phyloP scores from a whole-genome alignment of 2,888 invertebrate species.

The Punctoribates punctum region DNA sequence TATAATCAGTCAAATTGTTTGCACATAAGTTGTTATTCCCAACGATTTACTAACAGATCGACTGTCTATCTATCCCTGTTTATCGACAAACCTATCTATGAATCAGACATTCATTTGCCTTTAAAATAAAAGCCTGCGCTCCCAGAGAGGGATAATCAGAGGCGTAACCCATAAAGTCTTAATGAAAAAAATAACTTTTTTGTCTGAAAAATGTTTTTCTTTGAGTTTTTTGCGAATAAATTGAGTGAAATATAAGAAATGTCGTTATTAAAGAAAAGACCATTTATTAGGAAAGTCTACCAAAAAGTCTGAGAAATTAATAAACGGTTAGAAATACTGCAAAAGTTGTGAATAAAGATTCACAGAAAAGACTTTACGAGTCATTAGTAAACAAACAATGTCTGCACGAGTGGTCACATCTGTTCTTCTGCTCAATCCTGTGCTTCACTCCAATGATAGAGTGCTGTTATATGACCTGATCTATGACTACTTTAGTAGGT shows the following conservation, averaged over 20 bases:
- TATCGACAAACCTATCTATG: not conserved
- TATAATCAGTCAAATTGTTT: not conserved
- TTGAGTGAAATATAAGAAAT: too few relatives aligned
- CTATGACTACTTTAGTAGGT: not conserved
- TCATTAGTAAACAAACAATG: conserved; percentile 16
- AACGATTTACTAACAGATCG: not conserved
- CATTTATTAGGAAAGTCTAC: too few relatives aligned
- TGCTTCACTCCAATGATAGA: not conserved
- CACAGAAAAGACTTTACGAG: not conserved
- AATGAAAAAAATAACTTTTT: not conserved
- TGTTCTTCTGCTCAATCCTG: not conserved
- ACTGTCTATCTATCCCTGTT: not conserved
- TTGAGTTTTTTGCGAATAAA: too few relatives aligned
- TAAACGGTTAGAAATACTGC: not conserved
- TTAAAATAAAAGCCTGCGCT: not conserved
- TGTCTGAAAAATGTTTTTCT: too few relatives aligned
- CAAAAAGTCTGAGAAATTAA: not conserved
- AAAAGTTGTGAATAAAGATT: not conserved
- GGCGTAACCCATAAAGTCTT: conserved; percentile 5
- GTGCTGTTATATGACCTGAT: not conserved
- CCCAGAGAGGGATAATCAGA: not conserved
- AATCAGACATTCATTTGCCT: conserved; percentile 31
- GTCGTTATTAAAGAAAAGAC: too few relatives aligned
- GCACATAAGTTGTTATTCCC: conserved; percentile 5
- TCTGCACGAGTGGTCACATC: conserved; percentile 26